A percentile compares a stretch with the other conserved stretches of the same genome.
These are phyloP conservation scores for Alligator mississippiensis DNA, from an alignment of 2,113 vertebrate species.

Conservation along the genomic window DNA sequence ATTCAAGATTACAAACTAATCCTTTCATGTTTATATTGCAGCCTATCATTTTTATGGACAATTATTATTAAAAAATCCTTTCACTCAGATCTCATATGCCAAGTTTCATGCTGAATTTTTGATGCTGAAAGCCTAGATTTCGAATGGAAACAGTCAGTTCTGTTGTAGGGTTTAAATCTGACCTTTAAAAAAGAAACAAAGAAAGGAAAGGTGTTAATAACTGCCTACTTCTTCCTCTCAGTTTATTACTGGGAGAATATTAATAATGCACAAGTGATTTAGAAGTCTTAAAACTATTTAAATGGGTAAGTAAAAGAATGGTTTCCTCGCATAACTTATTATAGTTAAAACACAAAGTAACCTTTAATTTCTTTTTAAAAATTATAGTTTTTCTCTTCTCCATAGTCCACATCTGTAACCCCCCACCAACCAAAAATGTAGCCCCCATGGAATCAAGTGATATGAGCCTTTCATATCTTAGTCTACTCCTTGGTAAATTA, in stretches of 20 bases:
- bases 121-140: constrained; percentile 2
- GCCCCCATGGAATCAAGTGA: constrained; percentile 38
- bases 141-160: background rate
- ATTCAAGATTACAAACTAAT: background rate
- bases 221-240: background rate
- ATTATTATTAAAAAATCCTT: background rate
- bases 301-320: background rate
- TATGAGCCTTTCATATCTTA: constrained; percentile 25
- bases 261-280: background rate
- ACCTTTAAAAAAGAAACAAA: background rate
- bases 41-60: background rate
- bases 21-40: background rate
- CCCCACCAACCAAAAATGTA: background rate
- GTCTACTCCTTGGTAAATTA: background rate
- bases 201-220: background rate
- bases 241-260: background rate
- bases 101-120: background rate
- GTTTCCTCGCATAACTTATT: background rate
- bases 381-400: constrained; percentile 18
- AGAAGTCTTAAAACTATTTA: background rate
- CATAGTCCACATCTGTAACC: background rate
- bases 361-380: background rate
- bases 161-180: background rate
- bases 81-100: rapidly evolving
- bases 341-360: background rate